These are phyloP conservation scores for Piscicola geometra DNA, from an alignment of 2,888 invertebrate genomes.

Conservation along the genomic window DNA sequence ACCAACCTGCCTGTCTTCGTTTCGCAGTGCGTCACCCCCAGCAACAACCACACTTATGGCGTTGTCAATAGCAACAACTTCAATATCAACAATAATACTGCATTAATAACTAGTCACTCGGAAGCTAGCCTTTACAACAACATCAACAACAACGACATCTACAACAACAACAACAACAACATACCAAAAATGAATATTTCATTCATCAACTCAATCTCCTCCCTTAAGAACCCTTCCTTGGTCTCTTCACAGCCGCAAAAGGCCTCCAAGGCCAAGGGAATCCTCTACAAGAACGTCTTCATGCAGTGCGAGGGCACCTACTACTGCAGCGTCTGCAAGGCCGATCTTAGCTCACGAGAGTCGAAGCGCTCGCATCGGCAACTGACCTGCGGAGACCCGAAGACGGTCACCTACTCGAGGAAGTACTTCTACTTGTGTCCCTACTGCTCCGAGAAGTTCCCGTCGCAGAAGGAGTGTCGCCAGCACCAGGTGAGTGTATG, in stretches of 20 bases:
- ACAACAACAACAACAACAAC: neutral
- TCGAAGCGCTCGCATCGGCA: conserved; percentile 36
- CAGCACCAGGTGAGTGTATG: conserved; percentile 39
- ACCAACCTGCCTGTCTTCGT: neutral
- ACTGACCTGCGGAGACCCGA: conserved; percentile 37
- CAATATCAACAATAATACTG: neutral
- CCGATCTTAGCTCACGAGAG: conserved; percentile 36
- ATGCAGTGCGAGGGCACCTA: conserved; percentile 40
- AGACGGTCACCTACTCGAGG: conserved; percentile 37
- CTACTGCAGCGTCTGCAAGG: conserved; percentile 37
- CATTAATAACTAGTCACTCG: too few relatives aligned
- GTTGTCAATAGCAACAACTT: conserved; percentile 2
- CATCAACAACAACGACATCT: neutral
- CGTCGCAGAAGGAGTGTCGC: conserved; percentile 41
- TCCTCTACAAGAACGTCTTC: conserved; percentile 40
- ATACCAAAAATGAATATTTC: neutral
- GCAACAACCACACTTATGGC: neutral
- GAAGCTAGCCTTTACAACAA: too few relatives aligned
- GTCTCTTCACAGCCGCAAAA: conserved; percentile 7
- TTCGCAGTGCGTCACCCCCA: neutral
- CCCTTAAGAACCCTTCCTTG: neutral
- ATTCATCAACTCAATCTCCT: conserved; percentile 1
- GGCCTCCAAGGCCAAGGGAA: conserved; percentile 33
- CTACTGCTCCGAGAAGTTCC: conserved; percentile 41
- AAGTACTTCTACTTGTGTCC: conserved; percentile 40